Evolutionary conservation across 2,113 vertebrate genomes (phyloP).

Genomic region (Pelusios castaneus): DNA sequence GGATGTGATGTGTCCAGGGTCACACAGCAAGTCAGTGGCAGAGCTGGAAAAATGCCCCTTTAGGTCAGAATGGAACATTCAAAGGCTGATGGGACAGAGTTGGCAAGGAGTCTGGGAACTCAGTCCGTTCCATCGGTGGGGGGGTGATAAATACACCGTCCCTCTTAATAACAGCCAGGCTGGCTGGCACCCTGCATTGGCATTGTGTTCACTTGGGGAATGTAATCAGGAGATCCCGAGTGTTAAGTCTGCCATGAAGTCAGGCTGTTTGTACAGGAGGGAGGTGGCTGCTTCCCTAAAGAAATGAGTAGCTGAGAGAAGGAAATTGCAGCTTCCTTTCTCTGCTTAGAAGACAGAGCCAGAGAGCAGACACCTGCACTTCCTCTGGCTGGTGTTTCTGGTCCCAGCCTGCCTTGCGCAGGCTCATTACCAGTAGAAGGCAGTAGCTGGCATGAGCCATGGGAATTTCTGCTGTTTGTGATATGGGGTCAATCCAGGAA

Average conservation of each 20-base stretch:
- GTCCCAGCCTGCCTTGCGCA: background rate
- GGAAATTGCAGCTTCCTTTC: background rate
- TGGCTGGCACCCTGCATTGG: background rate
- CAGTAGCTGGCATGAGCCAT: background rate
- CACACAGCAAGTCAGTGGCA: background rate
- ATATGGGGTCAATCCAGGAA: background rate
- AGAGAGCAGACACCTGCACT: background rate
- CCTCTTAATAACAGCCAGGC: background rate
- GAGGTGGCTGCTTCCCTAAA: background rate
- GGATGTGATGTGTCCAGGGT: background rate
- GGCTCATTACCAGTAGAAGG: background rate
- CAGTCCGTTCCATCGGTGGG: rapidly evolving
- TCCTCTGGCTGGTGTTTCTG: background rate
- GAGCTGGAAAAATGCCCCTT: background rate
- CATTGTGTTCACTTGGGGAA: rapidly evolving
- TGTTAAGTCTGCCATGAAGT: background rate
- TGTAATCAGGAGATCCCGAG: background rate
- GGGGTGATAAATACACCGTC: background rate
- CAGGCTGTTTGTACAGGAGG: background rate
- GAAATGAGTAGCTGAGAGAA: background rate
- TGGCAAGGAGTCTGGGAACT: rapidly evolving
- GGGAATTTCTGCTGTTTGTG: background rate
- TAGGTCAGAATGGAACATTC: background rate
- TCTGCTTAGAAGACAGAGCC: rapidly evolving
- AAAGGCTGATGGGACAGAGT: background rate